These are phyloP conservation scores for Achroia grisella DNA, from an alignment of 1,140 invertebrate genomes.

Conservation along the genomic window DNA sequence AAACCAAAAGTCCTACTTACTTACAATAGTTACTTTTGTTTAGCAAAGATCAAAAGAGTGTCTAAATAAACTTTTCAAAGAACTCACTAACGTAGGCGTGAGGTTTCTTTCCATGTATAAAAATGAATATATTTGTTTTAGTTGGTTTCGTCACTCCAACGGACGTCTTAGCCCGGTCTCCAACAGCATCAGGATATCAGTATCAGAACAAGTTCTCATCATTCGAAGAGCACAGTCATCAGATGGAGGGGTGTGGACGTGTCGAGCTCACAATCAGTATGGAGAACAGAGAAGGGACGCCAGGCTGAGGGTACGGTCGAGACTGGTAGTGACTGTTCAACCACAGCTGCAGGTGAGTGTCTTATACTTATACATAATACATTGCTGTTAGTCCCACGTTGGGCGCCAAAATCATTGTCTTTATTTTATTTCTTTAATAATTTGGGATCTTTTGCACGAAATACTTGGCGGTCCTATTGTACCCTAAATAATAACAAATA, in stretches of 20 bases:
- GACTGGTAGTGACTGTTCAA: constrained; percentile 74
- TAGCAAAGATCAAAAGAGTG: too few species aligned
- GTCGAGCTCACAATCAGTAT: constrained; percentile 76
- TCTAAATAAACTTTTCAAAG: too few species aligned
- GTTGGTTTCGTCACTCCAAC: constrained; percentile 77
- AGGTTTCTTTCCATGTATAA: not conserved
- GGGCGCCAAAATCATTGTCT: too few species aligned
- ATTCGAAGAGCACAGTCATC: constrained; percentile 79
- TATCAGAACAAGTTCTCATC: constrained; percentile 78
- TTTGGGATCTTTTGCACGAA: too few species aligned
- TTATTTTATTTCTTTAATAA: too few species aligned
- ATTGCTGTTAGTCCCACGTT: too few species aligned
- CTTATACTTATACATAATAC: too few species aligned
- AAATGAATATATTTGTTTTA: constrained; percentile 24
- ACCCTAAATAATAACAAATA: too few species aligned
- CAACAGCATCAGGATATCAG: constrained; percentile 75
- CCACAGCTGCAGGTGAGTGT: constrained; percentile 69
- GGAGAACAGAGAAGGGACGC: constrained; percentile 76
- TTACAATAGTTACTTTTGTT: too few species aligned
- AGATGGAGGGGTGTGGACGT: constrained; percentile 81
- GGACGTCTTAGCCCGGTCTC: constrained; percentile 77
- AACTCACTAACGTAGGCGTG: too few species aligned
- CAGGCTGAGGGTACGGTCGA: constrained; percentile 69
- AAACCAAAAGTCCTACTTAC: too few species aligned
- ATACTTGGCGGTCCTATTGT: too few species aligned